A percentile compares a stretch with the other conserved stretches of the same genome.
Conservation (phyloP, 92 coral and sea anemone genomes). For the Parazoanthus atlanticus region DNA sequence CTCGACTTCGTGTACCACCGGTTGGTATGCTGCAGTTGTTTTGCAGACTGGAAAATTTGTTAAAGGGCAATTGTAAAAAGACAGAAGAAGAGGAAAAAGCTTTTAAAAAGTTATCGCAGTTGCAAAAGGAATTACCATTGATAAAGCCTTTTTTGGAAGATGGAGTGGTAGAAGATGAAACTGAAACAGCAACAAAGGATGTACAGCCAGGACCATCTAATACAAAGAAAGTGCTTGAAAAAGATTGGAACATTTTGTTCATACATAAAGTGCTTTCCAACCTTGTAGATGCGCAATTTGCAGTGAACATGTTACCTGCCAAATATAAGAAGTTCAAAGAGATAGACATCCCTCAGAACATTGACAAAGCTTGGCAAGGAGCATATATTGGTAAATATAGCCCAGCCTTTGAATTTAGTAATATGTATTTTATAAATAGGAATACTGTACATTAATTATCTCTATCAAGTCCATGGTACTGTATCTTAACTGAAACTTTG, state of each 20-base stretch:
- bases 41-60: background rate
- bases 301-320: background rate
- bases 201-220: background rate
- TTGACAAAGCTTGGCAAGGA: background rate
- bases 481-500: too few species aligned
- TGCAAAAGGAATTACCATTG: background rate
- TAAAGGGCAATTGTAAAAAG: background rate
- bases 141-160: too few species aligned
- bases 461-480: too few species aligned
- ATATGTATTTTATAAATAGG: too few species aligned
- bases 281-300: background rate
- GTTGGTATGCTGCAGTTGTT: background rate
- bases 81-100: background rate
- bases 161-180: background rate
- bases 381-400: background rate
- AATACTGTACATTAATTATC: too few species aligned
- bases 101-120: background rate
- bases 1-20: too few species aligned
- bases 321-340: background rate
- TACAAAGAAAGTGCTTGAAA: background rate
- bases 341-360: background rate
- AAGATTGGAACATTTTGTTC: constrained; percentile 3
- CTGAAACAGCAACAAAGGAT: background rate
- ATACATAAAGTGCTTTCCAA: background rate
- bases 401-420: background rate